Evolutionary conservation across 2,113 vertebrate genomes (phyloP), one percentile per base, ranked within the genome.

Genomic region (Pelecanoides urinatrix): DNA sequence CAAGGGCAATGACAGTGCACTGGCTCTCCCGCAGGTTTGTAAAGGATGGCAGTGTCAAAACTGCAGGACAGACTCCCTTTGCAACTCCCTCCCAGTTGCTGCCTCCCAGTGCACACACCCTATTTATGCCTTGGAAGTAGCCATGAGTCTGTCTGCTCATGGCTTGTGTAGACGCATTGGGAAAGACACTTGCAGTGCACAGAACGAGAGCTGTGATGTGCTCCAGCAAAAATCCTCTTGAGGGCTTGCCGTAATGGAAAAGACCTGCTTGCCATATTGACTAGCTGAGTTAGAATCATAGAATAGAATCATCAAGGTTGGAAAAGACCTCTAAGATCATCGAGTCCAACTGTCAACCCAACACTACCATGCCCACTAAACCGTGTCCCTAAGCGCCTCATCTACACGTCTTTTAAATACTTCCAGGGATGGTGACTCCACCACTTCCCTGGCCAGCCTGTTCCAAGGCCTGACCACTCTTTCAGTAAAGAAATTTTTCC

Each of bases 101-200:
- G 29, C 73, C 38, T 71, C 62, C 68, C 55, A 6, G 8, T 0
- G 15, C 59, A 26, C 42, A 19, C 25, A 4, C 7, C 22, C 78
- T n/a, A 6, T 36, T 21, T 3, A 5, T 0, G 3, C 61, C 73
- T 38, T 2, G 19, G 11, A 5, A 29, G 74, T 0, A 29, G 59
- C 65, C 8, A 0, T 0, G 8, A 56, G 53, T 11, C 58, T 52
- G 53, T 11, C 58, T 52, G 70, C 70, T 47, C 22, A 5, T 7
- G 3, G 55, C 55, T 34, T 11, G 9, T 2, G 2, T 4, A 13
- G 18, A 1, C 0, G 0, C 42, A 20, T 25, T 14, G 38, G 53
- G 11, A 53, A 50, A 58, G 61, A 9, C 7, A 25, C n/a, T 2
- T 2, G 25, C 6, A 5, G 0, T 17, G 32, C 55, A 66, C 14